Base-by-base conservation (phyloP, 2,888 invertebrate genomes). In the Isoperla grammatica region DNA sequence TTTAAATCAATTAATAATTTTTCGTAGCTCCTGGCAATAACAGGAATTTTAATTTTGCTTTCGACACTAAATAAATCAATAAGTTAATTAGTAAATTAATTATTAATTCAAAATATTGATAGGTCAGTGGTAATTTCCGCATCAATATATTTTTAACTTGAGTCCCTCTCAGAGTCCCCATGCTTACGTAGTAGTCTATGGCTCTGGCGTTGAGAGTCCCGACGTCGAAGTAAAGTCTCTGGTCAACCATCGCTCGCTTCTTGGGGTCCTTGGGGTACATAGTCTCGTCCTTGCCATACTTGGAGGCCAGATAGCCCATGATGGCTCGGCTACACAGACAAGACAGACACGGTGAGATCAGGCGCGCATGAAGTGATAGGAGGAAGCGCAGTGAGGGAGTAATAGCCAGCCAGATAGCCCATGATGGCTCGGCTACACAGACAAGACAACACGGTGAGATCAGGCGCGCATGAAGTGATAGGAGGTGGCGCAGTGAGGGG, bases 181-280 rank as follows among this genome's bases (percentile, higher is more conserved):
- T n/a, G 81, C 86, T 79, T 73, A 88, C 88, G 69, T 86, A 87
- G 70, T 86, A 87, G 61, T 86, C 86, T 2, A 78, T 77, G 67
- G 89, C 85, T 68, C 84, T 79, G 62, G 80, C 78, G 74, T 85
- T 89, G 43, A 94, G 75, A 0, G 85, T 87, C 20, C 87, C 88
- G 70, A 87, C 80, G 69, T 92, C 91, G 73, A 91, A 92, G 75
- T 85, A 88, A 60, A 92, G 75, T 59, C 86, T 80, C 70, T 89
- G 87, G 74, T 93, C 89, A 50, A 94, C 86, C 1, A 85, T 59
- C 1, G 88, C 92, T 40, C 90, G 80, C 66, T 84, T 83, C 70
- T 86, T 82, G 6, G 89, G 83, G 67, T 90, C 88, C 69, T 85
- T 88, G 2, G 93, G 92, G 72, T 86, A 87, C 42, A 92, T 75